Evolutionary conservation across 53 echinoderm and acorn worm genomes (phyloP).

Genomic region (Stichopus horrens): DNA sequence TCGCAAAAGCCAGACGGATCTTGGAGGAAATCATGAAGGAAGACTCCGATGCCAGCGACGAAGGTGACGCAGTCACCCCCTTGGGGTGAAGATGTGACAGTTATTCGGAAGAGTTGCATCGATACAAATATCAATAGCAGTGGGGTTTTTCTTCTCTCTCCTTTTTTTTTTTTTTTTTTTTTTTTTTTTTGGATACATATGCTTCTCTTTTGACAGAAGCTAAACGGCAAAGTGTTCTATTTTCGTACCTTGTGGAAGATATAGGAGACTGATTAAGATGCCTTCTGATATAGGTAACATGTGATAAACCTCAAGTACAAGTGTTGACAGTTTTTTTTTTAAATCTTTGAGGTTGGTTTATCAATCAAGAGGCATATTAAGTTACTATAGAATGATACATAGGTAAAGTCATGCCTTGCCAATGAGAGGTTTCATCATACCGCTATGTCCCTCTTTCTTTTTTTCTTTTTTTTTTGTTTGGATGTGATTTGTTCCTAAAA

Average conservation of each 20-base stretch:
- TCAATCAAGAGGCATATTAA: neutral
- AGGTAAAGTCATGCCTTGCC: too few species aligned
- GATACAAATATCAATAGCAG: neutral
- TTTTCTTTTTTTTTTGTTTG: too few species aligned
- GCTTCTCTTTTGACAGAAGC: neutral
- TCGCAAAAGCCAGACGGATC: constrained; percentile 82
- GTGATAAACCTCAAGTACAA: too few species aligned
- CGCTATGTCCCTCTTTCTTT: too few species aligned
- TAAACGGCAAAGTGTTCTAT: neutral
- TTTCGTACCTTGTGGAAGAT: neutral
- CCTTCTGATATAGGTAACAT: neutral
- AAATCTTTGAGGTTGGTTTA: neutral
- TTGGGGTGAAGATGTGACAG: constrained; percentile 11
- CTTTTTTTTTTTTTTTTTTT: too few species aligned
- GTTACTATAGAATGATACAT: neutral
- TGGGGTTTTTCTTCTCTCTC: too few species aligned
- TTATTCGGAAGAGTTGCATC: neutral
- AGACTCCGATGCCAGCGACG: constrained; percentile 3
- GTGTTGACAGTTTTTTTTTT: neutral
- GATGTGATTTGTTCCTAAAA: too few species aligned
- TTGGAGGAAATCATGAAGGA: constrained; percentile 65
- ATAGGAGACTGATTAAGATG: neutral
- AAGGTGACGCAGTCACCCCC: neutral
- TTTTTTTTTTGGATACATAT: neutral
- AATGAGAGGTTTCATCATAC: too few species aligned